Percentiles rank a stretch among this genome's conserved stretches.
Evolutionary conservation across 2,113 vertebrate genomes (phyloP).

Genomic region (Pimephales promelas): DNA sequence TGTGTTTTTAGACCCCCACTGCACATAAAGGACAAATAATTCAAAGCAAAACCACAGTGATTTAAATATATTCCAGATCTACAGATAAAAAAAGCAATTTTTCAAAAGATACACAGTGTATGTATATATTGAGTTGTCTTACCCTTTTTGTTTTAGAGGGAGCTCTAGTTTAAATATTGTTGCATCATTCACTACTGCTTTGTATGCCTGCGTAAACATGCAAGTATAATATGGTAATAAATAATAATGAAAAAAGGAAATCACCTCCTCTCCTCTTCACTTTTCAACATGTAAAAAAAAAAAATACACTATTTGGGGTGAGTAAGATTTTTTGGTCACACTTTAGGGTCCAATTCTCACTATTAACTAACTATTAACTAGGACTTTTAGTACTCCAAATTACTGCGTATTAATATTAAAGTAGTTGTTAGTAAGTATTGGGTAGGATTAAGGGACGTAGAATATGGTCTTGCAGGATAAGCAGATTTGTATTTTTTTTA

Average conservation of each 20-base stretch:
- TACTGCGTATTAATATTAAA: too few species aligned
- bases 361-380: too few species aligned
- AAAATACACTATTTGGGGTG: background rate
- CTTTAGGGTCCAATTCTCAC: too few species aligned
- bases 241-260: background rate
- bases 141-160: conserved; percentile 98
- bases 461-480: too few species aligned
- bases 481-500: background rate
- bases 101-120: background rate
- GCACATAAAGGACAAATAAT: background rate
- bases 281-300: background rate
- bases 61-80: background rate
- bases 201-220: conserved; percentile 85
- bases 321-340: background rate
- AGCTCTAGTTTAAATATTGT: conserved; percentile 99
- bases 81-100: background rate
- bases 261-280: background rate
- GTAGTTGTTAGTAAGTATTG: too few species aligned
- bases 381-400: too few species aligned
- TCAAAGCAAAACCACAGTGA: conserved; percentile 26
- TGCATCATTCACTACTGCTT: conserved; percentile 98
- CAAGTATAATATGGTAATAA: background rate
- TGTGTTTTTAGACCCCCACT: conserved; percentile 95
- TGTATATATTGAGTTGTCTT: conserved; percentile 63
- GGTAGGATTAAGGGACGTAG: too few species aligned